Percentiles rank a stretch among this genome's conserved stretches.
Evolutionary conservation across 53 echinoderm and acorn worm species (phyloP).

Genomic region (Hippasteria phrygiana): DNA sequence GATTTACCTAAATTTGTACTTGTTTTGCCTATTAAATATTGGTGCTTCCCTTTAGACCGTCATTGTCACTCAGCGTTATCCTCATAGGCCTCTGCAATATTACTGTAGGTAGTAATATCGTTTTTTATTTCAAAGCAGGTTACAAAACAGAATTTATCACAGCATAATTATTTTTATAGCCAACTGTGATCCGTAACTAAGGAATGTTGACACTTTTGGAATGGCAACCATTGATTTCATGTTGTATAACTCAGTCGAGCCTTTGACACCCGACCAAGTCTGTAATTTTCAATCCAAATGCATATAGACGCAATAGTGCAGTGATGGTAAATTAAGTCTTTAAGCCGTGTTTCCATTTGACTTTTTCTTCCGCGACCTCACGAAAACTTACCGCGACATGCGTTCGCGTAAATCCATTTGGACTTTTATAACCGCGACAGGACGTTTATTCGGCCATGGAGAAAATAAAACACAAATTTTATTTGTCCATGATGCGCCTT

Average conservation of each 20-base stretch:
- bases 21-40: background rate
- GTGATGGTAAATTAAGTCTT: too few relatives aligned
- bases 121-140: background rate
- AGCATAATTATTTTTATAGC: background rate
- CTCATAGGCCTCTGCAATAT: background rate
- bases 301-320: too few relatives aligned
- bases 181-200: background rate
- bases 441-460: too few relatives aligned
- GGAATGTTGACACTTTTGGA: conserved; percentile 3
- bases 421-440: too few relatives aligned
- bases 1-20: background rate
- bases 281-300: background rate
- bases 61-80: background rate
- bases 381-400: too few relatives aligned
- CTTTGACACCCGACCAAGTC: too few relatives aligned
- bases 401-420: too few relatives aligned
- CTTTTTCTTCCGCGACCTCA: too few relatives aligned
- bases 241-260: too few relatives aligned
- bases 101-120: background rate
- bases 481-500: too few relatives aligned
- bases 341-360: too few relatives aligned
- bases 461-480: too few relatives aligned
- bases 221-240: background rate
- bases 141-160: background rate
- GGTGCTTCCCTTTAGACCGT: background rate